Evolutionary conservation across 2,797 vertebrate species (phyloP), one percentile per base, ranked within the genome.

Genomic region (Enoplosus armatus): DNA sequence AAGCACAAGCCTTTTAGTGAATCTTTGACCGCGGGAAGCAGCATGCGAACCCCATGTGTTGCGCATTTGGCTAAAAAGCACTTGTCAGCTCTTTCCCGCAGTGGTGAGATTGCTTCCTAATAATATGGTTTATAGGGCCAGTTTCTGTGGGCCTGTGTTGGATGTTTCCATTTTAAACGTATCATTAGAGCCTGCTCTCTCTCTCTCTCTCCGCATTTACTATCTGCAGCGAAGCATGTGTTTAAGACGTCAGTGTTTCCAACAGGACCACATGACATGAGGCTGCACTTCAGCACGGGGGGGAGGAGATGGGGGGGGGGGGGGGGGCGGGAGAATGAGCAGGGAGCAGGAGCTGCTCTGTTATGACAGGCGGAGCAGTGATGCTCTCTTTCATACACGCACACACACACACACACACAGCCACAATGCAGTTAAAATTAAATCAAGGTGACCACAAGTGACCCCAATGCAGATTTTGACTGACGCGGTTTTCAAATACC

Each of bases 121-220:
- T 92, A 90, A 86, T 85, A 90, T 82, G 91, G 85, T 93, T 94
- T 92, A 93, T 64, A 72, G 84, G 88, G 90, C 90, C 91, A 83
- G 85, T 84, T 79, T 88, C 75, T 87, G 79, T 66, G 70, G 85
- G 87, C 84, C 65, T 51, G 78, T 43, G 60, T 85, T 91, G 87
- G 82, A 93, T 91, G 90, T 95, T 94, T 94, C 93, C 93, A 94
- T 94, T 90, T 92, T 72, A 90, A 93, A 92, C 84, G 45, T 83
- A 90, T 94, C 92, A 94, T 94, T 94, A 95, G 87, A 73, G 77
- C 77, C 50, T 14, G 70, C 85, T 86, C 73, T 58, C 84, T 63
- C 77, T 47, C 11, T 68, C 85, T 86, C 73, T 58, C 84, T 63
- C 73, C 80, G 77, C 83, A 86, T 84, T 90, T 91, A 92, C 92